Percentiles rank a stretch among this genome's conserved stretches.
These are phyloP conservation scores for Cordylochernes scorpioides DNA, from an alignment of 2,888 invertebrate genomes.

Conservation along the genomic window DNA sequence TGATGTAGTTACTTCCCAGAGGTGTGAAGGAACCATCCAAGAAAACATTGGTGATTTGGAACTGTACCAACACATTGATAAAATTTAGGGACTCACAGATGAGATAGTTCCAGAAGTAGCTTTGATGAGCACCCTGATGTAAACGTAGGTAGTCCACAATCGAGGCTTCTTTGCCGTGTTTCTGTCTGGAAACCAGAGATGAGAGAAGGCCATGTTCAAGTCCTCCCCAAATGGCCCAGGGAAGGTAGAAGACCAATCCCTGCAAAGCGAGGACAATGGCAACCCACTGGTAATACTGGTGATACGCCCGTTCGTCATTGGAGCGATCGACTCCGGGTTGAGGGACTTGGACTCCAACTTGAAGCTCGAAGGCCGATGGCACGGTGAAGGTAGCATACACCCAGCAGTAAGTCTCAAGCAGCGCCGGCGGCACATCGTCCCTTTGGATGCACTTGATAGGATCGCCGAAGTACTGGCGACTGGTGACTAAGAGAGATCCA, in stretches of 20 bases:
- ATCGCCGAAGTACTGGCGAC: constrained; percentile 82
- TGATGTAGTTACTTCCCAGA: too few relatives aligned
- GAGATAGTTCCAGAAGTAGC: constrained; percentile 62
- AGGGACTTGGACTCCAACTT: constrained; percentile 34
- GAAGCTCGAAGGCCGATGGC: constrained; percentile 25
- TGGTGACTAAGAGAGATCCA: too few relatives aligned
- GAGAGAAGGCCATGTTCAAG: constrained; percentile 34
- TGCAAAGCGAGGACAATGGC: constrained; percentile 21
- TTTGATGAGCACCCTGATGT: constrained; percentile 40
- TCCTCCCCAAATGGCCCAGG: constrained; percentile 56
- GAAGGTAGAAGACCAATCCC: constrained; percentile 53
- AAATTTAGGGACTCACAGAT: constrained; percentile 57
- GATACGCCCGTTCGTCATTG: constrained; percentile 11
- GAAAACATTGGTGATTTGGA: constrained; percentile 67
- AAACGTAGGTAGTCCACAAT: constrained; percentile 15
- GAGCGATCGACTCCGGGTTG: constrained; percentile 42
- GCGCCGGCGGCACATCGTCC: constrained; percentile 47
- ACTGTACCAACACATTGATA: constrained; percentile 53
- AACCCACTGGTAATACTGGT: constrained; percentile 16
- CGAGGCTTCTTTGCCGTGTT: too few relatives aligned
- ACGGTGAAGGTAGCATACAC: constrained; percentile 69
- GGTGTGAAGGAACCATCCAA: constrained; percentile 39
- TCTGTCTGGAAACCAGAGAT: too few relatives aligned
- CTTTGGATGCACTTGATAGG: constrained; percentile 50
- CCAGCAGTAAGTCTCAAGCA: constrained; percentile 84